Percentiles rank a stretch among this genome's conserved stretches.
Evolutionary conservation across 1,140 invertebrate genomes (phyloP).

Genomic region (Nephila pilipes): DNA sequence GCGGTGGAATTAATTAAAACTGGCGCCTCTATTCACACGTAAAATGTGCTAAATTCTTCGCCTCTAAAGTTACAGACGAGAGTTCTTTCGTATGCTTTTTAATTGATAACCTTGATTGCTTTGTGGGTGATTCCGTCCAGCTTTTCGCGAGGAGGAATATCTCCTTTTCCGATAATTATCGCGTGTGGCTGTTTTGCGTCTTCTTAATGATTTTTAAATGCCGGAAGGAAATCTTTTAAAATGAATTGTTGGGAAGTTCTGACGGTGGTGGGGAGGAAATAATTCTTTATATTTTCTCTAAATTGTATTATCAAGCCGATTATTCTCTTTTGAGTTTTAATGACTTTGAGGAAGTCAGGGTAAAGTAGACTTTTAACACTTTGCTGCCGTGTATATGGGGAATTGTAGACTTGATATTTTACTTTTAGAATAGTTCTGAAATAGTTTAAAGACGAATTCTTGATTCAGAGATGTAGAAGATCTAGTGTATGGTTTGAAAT

Average conservation of each 20-base stretch:
- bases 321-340: background rate
- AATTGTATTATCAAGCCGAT: background rate
- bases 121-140: conserved; percentile 60
- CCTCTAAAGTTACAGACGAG: conserved; percentile 74
- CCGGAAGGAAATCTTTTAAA: conserved; percentile 62
- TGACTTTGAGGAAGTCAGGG: conserved; percentile 6
- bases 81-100: conserved; percentile 63
- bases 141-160: conserved; percentile 58
- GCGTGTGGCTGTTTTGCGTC: conserved; percentile 55
- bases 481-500: no score
- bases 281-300: conserved; percentile 3
- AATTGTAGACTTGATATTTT: no score
- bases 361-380: background rate
- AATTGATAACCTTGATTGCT: conserved; percentile 76
- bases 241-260: conserved; percentile 10
- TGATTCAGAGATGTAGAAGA: no score
- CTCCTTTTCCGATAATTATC: conserved; percentile 75
- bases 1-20: conserved; percentile 73
- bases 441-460: no score
- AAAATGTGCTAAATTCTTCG: conserved; percentile 75
- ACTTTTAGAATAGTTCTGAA: no score
- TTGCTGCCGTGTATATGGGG: no score
- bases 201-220: conserved; percentile 61
- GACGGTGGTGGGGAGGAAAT: background rate
- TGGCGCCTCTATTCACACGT: background rate